phyloP scores from a whole-genome alignment of 1,140 invertebrate species.

The Adelges cooleyi region DNA sequence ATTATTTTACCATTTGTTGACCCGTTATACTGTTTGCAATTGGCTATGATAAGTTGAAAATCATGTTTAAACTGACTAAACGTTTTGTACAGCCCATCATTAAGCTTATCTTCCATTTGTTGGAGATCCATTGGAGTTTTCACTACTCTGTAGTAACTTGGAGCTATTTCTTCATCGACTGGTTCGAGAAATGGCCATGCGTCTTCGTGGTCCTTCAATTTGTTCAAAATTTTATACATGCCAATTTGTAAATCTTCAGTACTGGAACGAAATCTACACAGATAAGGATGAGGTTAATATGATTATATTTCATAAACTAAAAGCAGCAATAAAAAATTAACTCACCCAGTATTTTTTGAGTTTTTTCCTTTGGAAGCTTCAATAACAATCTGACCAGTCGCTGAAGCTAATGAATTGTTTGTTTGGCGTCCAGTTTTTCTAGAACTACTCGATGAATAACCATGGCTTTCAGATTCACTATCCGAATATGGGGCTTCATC shows the following conservation, averaged over 20 bases:
- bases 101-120: slow-evolving; percentile 76
- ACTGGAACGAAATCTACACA: slow-evolving; percentile 54
- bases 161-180: slow-evolving; percentile 81
- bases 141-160: slow-evolving; percentile 68
- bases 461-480: slow-evolving; percentile 23
- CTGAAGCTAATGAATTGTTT: slow-evolving; percentile 72
- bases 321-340: not conserved
- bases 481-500: not conserved
- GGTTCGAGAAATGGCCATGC: slow-evolving; percentile 86
- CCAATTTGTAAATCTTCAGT: slow-evolving; percentile 74
- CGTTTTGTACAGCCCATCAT: slow-evolving; percentile 63
- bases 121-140: slow-evolving; percentile 73
- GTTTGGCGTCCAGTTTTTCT: slow-evolving; percentile 54
- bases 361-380: slow-evolving; percentile 39
- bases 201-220: slow-evolving; percentile 71
- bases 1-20: slow-evolving; percentile 66
- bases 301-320: not conserved
- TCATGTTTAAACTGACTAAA: slow-evolving; percentile 71
- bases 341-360: not conserved
- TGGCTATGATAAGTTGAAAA: slow-evolving; percentile 81
- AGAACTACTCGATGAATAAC: slow-evolving; percentile 18
- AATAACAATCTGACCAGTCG: slow-evolving; percentile 69
- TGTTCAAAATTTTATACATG: slow-evolving; percentile 78
- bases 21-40: slow-evolving; percentile 83
- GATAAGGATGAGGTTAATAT: not conserved